Evolutionary conservation across 1,140 invertebrate genomes (phyloP).

Genomic region (Mya arenaria): DNA sequence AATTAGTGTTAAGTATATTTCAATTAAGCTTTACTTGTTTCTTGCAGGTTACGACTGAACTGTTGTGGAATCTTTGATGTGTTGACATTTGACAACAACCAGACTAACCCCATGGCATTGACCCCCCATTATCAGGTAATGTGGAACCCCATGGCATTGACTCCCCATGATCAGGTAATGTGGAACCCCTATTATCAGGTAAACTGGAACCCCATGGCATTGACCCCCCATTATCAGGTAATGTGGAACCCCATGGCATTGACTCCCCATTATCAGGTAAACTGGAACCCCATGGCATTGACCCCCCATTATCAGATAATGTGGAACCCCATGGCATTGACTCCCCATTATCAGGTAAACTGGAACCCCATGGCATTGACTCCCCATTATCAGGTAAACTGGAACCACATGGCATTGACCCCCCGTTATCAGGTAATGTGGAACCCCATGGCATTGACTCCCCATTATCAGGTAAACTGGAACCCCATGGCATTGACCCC

Average conservation of each 20-base stretch:
- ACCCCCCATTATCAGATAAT: background rate
- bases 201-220: too few relatives aligned
- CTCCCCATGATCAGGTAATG: background rate
- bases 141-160: too few relatives aligned
- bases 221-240: conserved; percentile 7
- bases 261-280: conserved; percentile 8
- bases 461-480: too few relatives aligned
- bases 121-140: conserved; percentile 88
- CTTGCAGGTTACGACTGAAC: conserved; percentile 87
- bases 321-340: too few relatives aligned
- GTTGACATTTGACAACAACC: conserved; percentile 89
- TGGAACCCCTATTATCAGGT: conserved; percentile 2
- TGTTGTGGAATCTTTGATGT: conserved; percentile 93
- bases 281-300: background rate
- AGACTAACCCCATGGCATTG: conserved; percentile 85
- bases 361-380: background rate
- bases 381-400: background rate
- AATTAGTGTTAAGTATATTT: too few relatives aligned
- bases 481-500: too few relatives aligned
- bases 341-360: conserved; percentile 1
- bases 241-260: too few relatives aligned
- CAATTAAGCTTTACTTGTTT: too few relatives aligned
- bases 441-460: too few relatives aligned
- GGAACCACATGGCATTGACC: too few relatives aligned
- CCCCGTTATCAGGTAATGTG: too few relatives aligned